Conservation (phyloP, 2,113 vertebrate genomes). For the Trochalopteron elliotii region DNA sequence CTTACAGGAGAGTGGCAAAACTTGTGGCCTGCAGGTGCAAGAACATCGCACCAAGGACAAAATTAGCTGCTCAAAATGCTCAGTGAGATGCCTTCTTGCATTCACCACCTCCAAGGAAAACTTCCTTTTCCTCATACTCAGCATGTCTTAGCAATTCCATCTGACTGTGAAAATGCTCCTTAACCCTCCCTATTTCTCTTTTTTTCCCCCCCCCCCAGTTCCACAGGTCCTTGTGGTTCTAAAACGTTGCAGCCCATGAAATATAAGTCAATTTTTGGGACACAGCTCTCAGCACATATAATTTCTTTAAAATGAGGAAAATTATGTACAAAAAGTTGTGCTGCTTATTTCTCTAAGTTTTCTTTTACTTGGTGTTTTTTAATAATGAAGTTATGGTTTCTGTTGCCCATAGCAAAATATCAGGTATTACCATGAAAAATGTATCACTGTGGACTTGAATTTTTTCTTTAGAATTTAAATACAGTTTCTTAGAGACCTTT, state of each 20-base stretch:
- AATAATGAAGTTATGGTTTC: neutral
- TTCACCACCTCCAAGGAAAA: neutral
- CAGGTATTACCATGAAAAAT: neutral
- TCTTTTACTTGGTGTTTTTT: neutral
- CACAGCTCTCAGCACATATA: rapidly evolving
- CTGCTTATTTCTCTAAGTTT: neutral
- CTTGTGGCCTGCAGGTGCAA: neutral
- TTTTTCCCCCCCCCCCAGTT: neutral
- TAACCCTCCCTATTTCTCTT: neutral
- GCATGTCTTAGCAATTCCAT: neutral
- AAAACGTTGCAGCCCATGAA: neutral
- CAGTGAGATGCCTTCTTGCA: neutral
- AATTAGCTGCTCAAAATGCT: rapidly evolving
- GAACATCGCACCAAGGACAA: neutral
- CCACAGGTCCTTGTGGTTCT: neutral
- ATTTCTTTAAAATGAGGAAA: neutral
- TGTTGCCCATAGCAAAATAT: neutral
- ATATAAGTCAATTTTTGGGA: neutral
- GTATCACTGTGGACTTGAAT: neutral
- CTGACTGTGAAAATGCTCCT: neutral
- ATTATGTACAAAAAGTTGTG: neutral
- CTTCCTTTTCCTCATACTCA: neutral
- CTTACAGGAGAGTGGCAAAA: neutral
- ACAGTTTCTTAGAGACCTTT: neutral
- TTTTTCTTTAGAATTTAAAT: neutral